Conservation (phyloP, 2,113 vertebrate species). For the Thalassoma bifasciatum region DNA sequence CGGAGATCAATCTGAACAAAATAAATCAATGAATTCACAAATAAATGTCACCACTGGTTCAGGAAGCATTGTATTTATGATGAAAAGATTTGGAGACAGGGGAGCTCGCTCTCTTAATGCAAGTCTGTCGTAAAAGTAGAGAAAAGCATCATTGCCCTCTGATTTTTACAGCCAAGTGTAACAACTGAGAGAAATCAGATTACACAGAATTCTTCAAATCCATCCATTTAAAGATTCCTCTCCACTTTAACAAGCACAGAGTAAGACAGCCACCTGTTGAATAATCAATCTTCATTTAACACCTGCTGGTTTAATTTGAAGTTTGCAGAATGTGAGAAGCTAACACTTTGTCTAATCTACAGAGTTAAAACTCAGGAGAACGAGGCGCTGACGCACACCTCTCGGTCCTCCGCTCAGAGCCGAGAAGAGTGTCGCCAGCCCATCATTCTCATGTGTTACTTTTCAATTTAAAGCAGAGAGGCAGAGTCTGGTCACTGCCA, state of each 20-base stretch:
- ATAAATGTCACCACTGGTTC: too few species aligned
- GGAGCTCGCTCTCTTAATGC: too few species aligned
- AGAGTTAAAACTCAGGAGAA: constrained; percentile 19
- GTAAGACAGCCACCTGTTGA: constrained; percentile 14
- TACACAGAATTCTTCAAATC: background rate
- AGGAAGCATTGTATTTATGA: too few species aligned
- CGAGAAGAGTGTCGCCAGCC: constrained; percentile 30
- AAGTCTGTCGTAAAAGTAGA: too few species aligned
- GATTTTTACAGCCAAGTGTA: background rate
- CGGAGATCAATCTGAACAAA: too few species aligned
- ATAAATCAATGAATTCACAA: too few species aligned
- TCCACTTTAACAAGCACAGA: background rate
- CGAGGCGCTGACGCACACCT: background rate
- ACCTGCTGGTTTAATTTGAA: constrained; percentile 5
- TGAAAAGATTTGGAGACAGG: too few species aligned
- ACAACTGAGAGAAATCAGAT: background rate
- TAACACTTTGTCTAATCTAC: constrained; percentile 4
- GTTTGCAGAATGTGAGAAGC: constrained; percentile 22
- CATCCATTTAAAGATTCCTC: background rate
- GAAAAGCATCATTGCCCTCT: background rate
- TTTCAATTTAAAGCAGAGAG: constrained; percentile 81
- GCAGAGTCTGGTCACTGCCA: constrained; percentile 65
- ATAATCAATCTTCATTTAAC: constrained; percentile 22
- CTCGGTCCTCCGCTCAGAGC: background rate
- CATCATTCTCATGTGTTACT: constrained; percentile 76